Evolutionary conservation across 1,140 invertebrate species (phyloP), one percentile per base, ranked within the genome.

Genomic region (Zaprionus vittiger): DNA sequence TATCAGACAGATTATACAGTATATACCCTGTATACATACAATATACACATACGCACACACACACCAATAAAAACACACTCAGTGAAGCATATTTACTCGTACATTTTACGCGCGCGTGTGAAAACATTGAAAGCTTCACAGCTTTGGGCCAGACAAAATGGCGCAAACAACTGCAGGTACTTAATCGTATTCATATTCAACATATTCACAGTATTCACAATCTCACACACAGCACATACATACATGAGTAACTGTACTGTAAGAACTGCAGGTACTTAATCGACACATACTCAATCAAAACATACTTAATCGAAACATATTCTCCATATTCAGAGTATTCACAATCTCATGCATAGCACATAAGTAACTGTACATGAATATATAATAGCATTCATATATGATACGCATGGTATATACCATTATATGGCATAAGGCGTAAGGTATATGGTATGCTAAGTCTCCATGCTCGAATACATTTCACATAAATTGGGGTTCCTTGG

Each of bases 91-190:
- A 68, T 22, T 41, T 49, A 60, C 12, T 61, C 11, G 41, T 11
- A 54, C 11, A 56, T 70, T 62, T 62, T 72, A 76, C 62, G 69
- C 74, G 74, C 74, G 68, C 73, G 61, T 76, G 73, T 72, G 73
- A 72, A 65, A 76, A 76, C 60, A 55, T 71, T 71, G 38, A 76
- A 76, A 76, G 73, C 73, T 76, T 76, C 61, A 47, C 54, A 59
- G 67, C 67, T 75, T 75, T 59, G 47, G 20, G 57, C 26, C 69
- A 49, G 57, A 71, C 64, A 79, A 79, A 81, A 89, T 89, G 84
- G 84, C 89, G 81, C 84, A 90, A 90, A 84, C 75, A 80, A 89
- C 49, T 84, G 78, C 84, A 89, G 84, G 84, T 89, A 89, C 69
- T 62, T 81, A 62, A 62, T 34, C 31, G 31, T 34, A 34, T 11